Evolutionary conservation across 2,113 vertebrate genomes (phyloP), one percentile per base, ranked within the genome.

Genomic region (Xyrauchen texanus): DNA sequence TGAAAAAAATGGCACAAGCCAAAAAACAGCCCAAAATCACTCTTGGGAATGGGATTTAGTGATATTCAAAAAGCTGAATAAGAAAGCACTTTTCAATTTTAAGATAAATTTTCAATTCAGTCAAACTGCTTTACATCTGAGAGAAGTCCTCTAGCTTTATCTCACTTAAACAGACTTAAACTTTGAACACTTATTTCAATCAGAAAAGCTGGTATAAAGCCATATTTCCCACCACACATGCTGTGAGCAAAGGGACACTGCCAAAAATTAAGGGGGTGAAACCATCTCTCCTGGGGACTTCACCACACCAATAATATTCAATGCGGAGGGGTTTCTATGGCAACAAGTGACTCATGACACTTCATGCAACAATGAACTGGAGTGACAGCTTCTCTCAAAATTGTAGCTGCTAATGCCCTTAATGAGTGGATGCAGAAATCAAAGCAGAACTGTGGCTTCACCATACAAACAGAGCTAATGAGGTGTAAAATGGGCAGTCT

Each of bases 251-350:
- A 69, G 75, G 67, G 49, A 65, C 11, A 12, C 68, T 55, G 51
- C 12, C 53, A 61, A 73, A 49, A 61, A 44, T 4, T 5, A 6
- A 53, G n/a, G 51, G 53, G 62, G 62, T n/a, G 9, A 46, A 62
- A 61, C 45, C 4, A 15, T 63, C 45, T 69, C 76, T 63, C 46
- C 34, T 61, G 62, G 58, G 76, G 51, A 82, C 68, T 78, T 82
- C 73, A 76, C 62, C 21, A 34, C 21, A 34, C 21, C 73, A 76
- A 0, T 45, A 45, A 10, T 11, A 55, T 55, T 76, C 62, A 67
- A 78, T 78, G 77, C 7, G 47, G 13, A 49, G 11, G 15, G 46
- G 76, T 82, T 77, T 82, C 81, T 68, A 78, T 78, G 76, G 81
- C 34, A 82, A 82, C 81, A 82, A 72, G 75, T 8, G 45, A 76